Percentiles rank a stretch among this genome's conserved stretches.
phyloP scores from a whole-genome alignment of 1,140 invertebrate genomes.

The Diachasma alloeum region DNA sequence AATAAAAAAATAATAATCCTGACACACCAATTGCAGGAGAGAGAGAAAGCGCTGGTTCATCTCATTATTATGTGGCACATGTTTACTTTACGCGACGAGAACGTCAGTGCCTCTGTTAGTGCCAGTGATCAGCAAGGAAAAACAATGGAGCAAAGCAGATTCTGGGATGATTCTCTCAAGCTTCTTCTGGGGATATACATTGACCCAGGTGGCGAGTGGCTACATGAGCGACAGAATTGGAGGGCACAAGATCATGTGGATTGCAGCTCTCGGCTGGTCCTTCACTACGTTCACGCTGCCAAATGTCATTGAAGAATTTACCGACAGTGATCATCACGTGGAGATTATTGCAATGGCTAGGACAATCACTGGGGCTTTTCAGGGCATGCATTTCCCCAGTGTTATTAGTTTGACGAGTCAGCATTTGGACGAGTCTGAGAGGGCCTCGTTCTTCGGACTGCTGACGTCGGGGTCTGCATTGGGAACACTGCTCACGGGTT shows the following conservation, averaged over 20 bases:
- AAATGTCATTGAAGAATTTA: constrained; percentile 69
- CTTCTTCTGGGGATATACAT: constrained; percentile 82
- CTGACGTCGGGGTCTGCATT: constrained; percentile 72
- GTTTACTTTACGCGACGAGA: constrained; percentile 73
- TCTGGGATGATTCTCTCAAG: constrained; percentile 76
- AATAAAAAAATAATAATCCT: too few relatives aligned
- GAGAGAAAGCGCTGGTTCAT: constrained; percentile 71
- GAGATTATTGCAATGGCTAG: constrained; percentile 70
- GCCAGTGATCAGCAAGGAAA: constrained; percentile 72
- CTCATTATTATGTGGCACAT: constrained; percentile 72
- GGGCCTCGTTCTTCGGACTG: constrained; percentile 76
- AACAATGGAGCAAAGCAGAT: constrained; percentile 77
- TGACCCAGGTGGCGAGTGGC: constrained; percentile 78
- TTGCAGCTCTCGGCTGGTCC: constrained; percentile 74
- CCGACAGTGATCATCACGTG: constrained; percentile 67
- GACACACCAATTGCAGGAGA: constrained; percentile 62
- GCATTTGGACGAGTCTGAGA: constrained; percentile 71
- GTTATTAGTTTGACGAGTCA: constrained; percentile 77
- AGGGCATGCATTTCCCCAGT: constrained; percentile 78
- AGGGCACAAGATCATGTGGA: constrained; percentile 73
- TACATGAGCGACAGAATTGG: constrained; percentile 76
- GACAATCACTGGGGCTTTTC: constrained; percentile 74
- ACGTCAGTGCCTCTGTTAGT: constrained; percentile 75
- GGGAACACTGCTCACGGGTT: constrained; percentile 75
- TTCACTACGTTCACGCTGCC: constrained; percentile 75